phyloP scores from a whole-genome alignment of 2,113 vertebrate genomes.

The Coturnix japonica region DNA sequence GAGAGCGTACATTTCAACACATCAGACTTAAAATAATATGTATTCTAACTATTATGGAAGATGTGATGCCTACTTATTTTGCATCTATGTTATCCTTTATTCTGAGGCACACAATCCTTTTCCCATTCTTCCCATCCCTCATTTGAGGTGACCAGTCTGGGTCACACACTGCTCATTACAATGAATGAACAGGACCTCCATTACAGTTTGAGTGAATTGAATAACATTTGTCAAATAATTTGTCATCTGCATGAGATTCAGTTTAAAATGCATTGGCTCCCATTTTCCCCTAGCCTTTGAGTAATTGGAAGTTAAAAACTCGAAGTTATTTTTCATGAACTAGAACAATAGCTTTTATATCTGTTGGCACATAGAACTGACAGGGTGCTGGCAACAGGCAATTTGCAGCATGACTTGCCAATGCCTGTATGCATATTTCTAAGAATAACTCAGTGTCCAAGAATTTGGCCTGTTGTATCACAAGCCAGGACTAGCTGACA shows the following conservation, averaged over 20 bases:
- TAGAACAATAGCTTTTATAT: conserved; percentile 76
- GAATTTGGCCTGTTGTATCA: conserved; percentile 79
- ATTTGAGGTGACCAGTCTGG: neutral
- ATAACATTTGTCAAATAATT: neutral
- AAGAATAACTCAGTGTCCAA: conserved; percentile 86
- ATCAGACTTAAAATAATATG: conserved; percentile 18
- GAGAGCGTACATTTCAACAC: conserved; percentile 41
- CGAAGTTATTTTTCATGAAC: conserved; percentile 75
- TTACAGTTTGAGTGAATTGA: neutral
- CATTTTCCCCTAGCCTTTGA: conserved; percentile 22
- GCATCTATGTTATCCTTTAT: neutral
- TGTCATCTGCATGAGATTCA: neutral
- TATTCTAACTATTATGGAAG: neutral
- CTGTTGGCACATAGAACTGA: conserved; percentile 77
- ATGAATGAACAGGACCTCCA: neutral
- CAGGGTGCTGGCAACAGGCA: conserved; percentile 78
- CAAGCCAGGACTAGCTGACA: conserved; percentile 73
- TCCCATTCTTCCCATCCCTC: neutral
- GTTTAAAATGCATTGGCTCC: conserved; percentile 12
- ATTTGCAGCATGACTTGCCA: conserved; percentile 76
- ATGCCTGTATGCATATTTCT: conserved; percentile 77
- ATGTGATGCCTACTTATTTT: neutral
- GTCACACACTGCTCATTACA: neutral
- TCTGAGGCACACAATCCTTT: neutral
- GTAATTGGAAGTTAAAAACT: conserved; percentile 78